A percentile compares a stretch with the other conserved stretches of the same genome.
Conservation (phyloP, 2,888 invertebrate species). For the Apodemia duryi region DNA sequence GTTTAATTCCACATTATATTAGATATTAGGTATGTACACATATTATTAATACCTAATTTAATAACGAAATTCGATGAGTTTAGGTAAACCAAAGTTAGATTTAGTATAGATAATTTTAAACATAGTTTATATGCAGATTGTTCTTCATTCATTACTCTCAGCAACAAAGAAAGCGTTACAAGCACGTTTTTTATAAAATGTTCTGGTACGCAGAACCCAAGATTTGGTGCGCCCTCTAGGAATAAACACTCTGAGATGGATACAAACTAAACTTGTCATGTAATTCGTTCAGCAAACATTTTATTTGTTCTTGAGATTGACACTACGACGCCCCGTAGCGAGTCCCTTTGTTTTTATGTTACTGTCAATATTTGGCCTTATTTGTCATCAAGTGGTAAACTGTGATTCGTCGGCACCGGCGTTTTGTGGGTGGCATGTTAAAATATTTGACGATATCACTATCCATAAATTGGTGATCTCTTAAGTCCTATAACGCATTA, state of each 20-base stretch:
- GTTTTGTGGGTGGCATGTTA: conserved; percentile 16
- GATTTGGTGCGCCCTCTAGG: background rate
- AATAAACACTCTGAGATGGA: conserved; percentile 2
- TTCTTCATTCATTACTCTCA: no score
- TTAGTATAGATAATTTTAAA: no score
- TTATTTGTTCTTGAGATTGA: conserved; percentile 71
- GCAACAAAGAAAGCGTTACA: no score
- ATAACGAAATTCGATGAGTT: no score
- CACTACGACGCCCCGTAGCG: conserved; percentile 60
- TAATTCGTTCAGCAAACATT: conserved; percentile 74
- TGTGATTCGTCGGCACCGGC: conserved; percentile 50
- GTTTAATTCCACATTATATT: no score
- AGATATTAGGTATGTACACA: no score
- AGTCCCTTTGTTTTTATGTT: conserved; percentile 72
- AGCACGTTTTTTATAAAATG: background rate
- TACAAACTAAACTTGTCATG: conserved; percentile 61
- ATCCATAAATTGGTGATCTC: background rate
- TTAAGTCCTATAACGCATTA: background rate
- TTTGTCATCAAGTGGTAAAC: conserved; percentile 55
- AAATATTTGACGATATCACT: background rate
- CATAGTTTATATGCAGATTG: no score
- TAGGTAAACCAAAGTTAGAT: no score
- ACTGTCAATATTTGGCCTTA: conserved; percentile 69
- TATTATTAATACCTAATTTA: no score
- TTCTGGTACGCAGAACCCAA: background rate